Evolutionary conservation across 2,888 invertebrate genomes (phyloP).

Genomic region (Cryptophagus acutangulus): DNA sequence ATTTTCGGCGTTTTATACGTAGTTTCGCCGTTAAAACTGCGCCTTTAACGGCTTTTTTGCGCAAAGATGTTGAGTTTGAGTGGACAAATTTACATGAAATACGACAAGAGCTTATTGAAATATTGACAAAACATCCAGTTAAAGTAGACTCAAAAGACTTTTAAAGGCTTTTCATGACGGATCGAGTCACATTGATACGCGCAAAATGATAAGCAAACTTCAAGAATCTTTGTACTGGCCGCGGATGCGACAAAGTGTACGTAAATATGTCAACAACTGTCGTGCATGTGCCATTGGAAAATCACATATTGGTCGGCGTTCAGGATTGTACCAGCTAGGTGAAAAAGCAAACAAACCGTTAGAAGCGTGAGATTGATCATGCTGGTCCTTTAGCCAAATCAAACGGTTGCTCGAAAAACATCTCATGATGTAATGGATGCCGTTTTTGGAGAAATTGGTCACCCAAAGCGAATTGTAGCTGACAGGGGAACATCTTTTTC

Average conservation of each 20-base stretch:
- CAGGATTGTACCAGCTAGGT: slow-evolving; percentile 16
- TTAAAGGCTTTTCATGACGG: too few species aligned
- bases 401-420: slow-evolving; percentile 18
- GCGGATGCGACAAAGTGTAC: slow-evolving; percentile 20
- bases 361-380: slow-evolving; percentile 22
- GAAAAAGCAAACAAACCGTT: slow-evolving; percentile 12
- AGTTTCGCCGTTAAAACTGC: slow-evolving; percentile 21
- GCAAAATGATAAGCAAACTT: slow-evolving; percentile 20
- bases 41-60: slow-evolving; percentile 21
- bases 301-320: slow-evolving; percentile 12
- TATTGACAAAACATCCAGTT: slow-evolving; percentile 15
- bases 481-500: slow-evolving; percentile 13
- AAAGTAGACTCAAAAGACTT: slow-evolving; percentile 20
- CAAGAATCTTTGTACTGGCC: slow-evolving; percentile 21
- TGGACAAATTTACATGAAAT: neutral
- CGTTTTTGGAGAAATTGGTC: slow-evolving; percentile 24
- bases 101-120: slow-evolving; percentile 2
- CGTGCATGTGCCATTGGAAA: slow-evolving; percentile 14
- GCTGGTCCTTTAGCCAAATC: slow-evolving; percentile 25
- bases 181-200: slow-evolving; percentile 21
- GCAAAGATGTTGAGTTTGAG: slow-evolving; percentile 11
- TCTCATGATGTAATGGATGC: slow-evolving; percentile 18
- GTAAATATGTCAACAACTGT: slow-evolving; percentile 19
- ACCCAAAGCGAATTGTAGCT: slow-evolving; percentile 8
- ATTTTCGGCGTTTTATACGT: slow-evolving; percentile 27